These are phyloP conservation scores for Drosophila ustulata DNA, from an alignment of 2,888 invertebrate species.

Conservation along the genomic window DNA sequence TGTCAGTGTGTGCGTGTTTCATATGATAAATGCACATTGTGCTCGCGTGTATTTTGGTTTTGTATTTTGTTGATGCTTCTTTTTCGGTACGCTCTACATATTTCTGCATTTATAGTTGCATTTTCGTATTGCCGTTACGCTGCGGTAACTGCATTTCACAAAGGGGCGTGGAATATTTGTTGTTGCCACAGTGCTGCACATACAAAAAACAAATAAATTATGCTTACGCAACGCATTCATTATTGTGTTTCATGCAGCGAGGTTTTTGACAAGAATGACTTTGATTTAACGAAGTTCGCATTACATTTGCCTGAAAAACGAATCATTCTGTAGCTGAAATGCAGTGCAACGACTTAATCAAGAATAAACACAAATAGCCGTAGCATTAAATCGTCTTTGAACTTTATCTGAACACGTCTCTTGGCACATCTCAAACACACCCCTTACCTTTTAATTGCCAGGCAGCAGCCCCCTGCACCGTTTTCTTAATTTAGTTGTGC, in stretches of 20 bases:
- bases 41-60: conserved; percentile 26
- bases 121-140: conserved; percentile 20
- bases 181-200: conserved; percentile 15
- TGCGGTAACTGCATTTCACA: conserved; percentile 30
- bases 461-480: conserved; percentile 23
- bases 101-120: conserved; percentile 36
- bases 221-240: conserved; percentile 45
- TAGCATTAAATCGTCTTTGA: conserved; percentile 49
- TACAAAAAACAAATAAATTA: conserved; percentile 36
- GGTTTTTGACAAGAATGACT: conserved; percentile 18
- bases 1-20: conserved; percentile 16
- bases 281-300: conserved; percentile 13
- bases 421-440: conserved; percentile 1
- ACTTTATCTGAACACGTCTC: conserved; percentile 46
- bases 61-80: conserved; percentile 25
- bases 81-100: conserved; percentile 38
- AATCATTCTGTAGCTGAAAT: background rate
- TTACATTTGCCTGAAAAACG: background rate
- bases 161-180: conserved; percentile 32
- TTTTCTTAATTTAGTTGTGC: conserved; percentile 77
- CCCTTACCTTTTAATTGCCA: conserved; percentile 56
- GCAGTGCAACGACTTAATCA: conserved; percentile 14
- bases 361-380: conserved; percentile 28
- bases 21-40: conserved; percentile 51
- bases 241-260: conserved; percentile 28